Evolutionary conservation across 2,888 invertebrate genomes (phyloP).

Genomic region (Caradrina kadenii): DNA sequence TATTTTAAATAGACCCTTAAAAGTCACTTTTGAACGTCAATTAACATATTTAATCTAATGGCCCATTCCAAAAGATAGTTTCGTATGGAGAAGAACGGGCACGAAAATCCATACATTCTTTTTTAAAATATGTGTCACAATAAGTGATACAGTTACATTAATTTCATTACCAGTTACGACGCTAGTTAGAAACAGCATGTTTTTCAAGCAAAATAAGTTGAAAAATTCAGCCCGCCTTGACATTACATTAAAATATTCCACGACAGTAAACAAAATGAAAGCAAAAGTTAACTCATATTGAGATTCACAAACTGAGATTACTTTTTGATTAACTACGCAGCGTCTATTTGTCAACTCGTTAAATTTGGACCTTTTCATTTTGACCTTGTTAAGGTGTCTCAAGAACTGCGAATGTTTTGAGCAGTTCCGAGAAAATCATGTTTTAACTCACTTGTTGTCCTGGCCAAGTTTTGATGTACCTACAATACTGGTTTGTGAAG

Average conservation of each 20-base stretch:
- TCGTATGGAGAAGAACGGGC: too few species aligned
- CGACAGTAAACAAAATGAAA: constrained; percentile 37
- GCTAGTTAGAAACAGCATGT: background rate
- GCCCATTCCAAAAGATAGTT: too few species aligned
- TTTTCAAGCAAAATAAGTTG: background rate
- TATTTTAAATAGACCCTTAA: too few species aligned
- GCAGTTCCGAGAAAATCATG: constrained; percentile 26
- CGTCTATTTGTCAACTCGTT: constrained; percentile 54
- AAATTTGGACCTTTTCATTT: constrained; percentile 40
- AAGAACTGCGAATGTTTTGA: constrained; percentile 39
- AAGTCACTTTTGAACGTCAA: too few species aligned
- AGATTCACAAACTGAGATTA: constrained; percentile 67
- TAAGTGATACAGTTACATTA: too few species aligned
- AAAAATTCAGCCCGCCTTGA: background rate
- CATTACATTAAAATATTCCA: constrained; percentile 29
- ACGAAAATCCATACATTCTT: too few species aligned
- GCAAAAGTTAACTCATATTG: constrained; percentile 62
- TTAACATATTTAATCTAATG: too few species aligned
- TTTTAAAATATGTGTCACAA: too few species aligned
- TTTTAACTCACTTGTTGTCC: constrained; percentile 32
- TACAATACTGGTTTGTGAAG: constrained; percentile 34
- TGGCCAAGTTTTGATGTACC: constrained; percentile 23
- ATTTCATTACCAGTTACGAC: too few species aligned
- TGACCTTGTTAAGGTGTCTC: constrained; percentile 55
- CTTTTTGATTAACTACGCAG: constrained; percentile 68